These are phyloP conservation scores for Rhagologus leucostigma DNA, from an alignment of 2,113 vertebrate genomes.

Conservation along the genomic window DNA sequence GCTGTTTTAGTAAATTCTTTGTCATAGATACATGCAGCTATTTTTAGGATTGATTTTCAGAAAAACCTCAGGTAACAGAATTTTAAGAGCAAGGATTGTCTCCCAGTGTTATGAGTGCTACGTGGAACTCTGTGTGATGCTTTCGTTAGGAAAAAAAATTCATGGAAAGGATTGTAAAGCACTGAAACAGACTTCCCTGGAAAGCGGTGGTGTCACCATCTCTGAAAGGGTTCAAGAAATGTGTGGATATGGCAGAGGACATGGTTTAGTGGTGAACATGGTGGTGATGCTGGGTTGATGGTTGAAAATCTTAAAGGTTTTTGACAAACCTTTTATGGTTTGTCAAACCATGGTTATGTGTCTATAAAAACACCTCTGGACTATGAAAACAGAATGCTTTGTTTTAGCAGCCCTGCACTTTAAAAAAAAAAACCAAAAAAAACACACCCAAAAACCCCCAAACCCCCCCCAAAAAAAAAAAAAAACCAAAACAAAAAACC, in stretches of 20 bases:
- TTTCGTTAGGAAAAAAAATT: not conserved
- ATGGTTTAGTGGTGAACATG: fast-evolving
- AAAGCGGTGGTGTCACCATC: not conserved
- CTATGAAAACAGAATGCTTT: not conserved
- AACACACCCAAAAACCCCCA: fast-evolving
- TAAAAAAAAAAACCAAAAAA: not conserved
- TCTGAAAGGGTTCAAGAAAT: not conserved
- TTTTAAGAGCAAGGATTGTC: not conserved
- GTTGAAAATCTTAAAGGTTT: not conserved
- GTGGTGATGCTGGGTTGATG: too few species aligned
- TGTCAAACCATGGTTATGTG: too few species aligned
- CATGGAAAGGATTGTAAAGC: not conserved
- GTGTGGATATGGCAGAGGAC: not conserved
- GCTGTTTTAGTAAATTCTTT: not conserved
- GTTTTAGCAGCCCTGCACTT: not conserved
- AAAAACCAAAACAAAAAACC: not conserved
- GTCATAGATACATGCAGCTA: not conserved
- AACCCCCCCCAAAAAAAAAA: not conserved
- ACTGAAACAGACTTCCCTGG: not conserved
- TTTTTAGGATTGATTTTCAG: not conserved
- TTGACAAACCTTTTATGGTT: not conserved
- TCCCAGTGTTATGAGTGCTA: not conserved
- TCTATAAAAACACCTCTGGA: not conserved
- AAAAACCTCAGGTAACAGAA: not conserved
- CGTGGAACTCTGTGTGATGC: not conserved